Evolutionary conservation across 2,797 vertebrate genomes (phyloP), one percentile per base, ranked within the genome.

Genomic region (Sebastes melanostomus): DNA sequence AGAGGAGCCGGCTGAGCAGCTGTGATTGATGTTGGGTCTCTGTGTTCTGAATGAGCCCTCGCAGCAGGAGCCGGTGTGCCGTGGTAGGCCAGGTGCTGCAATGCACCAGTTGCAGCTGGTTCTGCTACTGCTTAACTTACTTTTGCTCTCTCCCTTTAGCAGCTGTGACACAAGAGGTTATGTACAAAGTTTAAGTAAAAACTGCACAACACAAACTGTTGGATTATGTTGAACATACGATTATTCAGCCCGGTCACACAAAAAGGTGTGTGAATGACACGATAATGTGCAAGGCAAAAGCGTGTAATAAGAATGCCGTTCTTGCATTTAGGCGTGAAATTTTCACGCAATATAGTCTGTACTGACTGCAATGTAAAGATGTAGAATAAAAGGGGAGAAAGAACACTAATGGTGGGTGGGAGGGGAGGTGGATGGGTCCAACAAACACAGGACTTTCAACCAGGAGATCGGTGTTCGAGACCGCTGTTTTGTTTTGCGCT

Each of bases 51-150:
- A 91, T 78, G 92, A 95, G 93, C 75, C 85, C 74, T 89, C 88
- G 78, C 92, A 94, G 91, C 87, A 88, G 90, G 93, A 87, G 79
- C 72, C 70, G 54, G 77, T 74, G 79, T 66, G 84, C 84, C 73
- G 78, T 68, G 72, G 68, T 78, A 22, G 80, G 72, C 86, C 92
- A 93, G 93, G 91, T 95, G 92, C 91, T 95, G 94, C 94, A 95
- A 93, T 95, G 94, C 94, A 94, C 94, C 94, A 95, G 89, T 93
- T 89, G 92, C 81, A 84, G 89, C 71, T 82, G 70, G 24, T 84
- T 60, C 72, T 77, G 85, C 74, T 88, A 24, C 85, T 86, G 81
- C 76, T 87, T 78, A 86, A 91, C 85, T 55, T 73, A 42, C 73
- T 66, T 55, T 52, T 56, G 32, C 66, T 70, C 65, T 52, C 55